phyloP scores from a whole-genome alignment of 2,113 vertebrate genomes.

The Puffinus mauretanicus region DNA sequence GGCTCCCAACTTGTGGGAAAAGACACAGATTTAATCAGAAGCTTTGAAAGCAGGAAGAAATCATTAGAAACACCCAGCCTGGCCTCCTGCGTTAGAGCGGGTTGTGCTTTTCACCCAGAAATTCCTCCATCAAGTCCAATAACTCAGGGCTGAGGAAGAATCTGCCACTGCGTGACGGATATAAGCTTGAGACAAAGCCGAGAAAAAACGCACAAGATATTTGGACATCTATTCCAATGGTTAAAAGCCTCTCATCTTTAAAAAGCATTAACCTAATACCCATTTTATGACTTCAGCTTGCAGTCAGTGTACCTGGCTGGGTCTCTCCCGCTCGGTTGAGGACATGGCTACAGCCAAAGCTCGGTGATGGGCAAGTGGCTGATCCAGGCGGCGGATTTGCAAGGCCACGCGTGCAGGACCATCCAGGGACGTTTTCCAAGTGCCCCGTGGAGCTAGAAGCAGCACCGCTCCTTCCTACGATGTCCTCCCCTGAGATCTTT shows the following conservation, averaged over 20 bases:
- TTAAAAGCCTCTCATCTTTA: background rate
- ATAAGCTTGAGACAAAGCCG: background rate
- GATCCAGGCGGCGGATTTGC: background rate
- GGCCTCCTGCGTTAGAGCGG: background rate
- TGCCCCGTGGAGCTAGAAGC: background rate
- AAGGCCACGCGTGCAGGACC: fast-evolving
- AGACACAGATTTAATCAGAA: background rate
- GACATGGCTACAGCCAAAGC: background rate
- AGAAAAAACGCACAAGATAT: background rate
- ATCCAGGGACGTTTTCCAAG: background rate
- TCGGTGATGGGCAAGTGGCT: background rate
- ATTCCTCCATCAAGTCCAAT: background rate
- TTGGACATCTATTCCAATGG: background rate
- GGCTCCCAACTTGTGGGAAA: background rate
- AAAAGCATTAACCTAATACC: background rate
- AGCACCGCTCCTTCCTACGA: background rate
- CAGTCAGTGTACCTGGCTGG: background rate
- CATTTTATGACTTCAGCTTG: background rate
- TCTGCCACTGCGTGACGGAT: background rate
- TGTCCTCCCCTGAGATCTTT: background rate
- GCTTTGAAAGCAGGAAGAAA: background rate
- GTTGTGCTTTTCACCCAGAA: background rate
- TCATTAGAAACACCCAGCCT: background rate
- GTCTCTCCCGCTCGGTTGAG: background rate
- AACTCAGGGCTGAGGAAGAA: background rate